These are phyloP conservation scores for Osmerus eperlanus DNA, from an alignment of 2,113 vertebrate genomes.

Conservation along the genomic window DNA sequence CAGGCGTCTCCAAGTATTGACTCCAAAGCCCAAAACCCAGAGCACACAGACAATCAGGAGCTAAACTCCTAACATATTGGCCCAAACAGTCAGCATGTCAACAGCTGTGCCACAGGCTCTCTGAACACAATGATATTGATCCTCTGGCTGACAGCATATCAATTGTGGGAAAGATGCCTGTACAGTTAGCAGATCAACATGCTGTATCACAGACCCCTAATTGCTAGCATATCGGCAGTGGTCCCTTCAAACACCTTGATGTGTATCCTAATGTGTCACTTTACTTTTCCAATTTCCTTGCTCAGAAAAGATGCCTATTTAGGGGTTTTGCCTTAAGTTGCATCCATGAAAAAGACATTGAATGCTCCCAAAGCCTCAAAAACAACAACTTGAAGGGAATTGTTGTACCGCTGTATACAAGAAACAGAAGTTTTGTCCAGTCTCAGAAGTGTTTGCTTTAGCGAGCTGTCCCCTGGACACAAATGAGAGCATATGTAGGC, in stretches of 20 bases:
- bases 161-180: slow-evolving; percentile 19
- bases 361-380: too few species aligned
- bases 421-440: too few species aligned
- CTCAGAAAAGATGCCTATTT: background rate
- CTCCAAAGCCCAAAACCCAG: slow-evolving; percentile 56
- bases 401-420: too few species aligned
- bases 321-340: too few species aligned
- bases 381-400: too few species aligned
- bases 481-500: background rate
- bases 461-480: too few species aligned
- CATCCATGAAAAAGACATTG: too few species aligned
- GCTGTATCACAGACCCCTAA: slow-evolving; percentile 15
- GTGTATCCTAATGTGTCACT: slow-evolving; percentile 11
- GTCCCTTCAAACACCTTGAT: slow-evolving; percentile 14
- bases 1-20: slow-evolving; percentile 37
- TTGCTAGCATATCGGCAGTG: slow-evolving; percentile 22
- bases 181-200: slow-evolving; percentile 17
- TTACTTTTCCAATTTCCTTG: slow-evolving; percentile 22
- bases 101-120: slow-evolving; percentile 19
- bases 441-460: too few species aligned
- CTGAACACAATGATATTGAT: slow-evolving; percentile 29
- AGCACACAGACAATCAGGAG: slow-evolving; percentile 27
- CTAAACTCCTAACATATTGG: slow-evolving; percentile 32
- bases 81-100: slow-evolving; percentile 33
- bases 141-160: slow-evolving; percentile 22